A percentile compares a stretch with the other conserved stretches of the same genome.
Conservation (phyloP, 2,113 vertebrate species). For the Amazona vittata region DNA sequence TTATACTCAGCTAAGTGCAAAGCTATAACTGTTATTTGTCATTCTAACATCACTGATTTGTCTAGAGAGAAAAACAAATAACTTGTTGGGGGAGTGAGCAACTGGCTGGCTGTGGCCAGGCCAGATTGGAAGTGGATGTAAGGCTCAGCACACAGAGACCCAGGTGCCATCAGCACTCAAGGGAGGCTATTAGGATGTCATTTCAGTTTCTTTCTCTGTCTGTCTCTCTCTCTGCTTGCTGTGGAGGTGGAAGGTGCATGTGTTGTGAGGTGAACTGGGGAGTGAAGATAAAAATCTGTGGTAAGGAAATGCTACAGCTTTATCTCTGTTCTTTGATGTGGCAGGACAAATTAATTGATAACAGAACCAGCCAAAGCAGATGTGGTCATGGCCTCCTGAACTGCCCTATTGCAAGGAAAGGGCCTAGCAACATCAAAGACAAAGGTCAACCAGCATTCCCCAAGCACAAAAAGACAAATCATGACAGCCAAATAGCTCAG, state of each 20-base stretch:
- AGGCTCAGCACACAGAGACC: constrained; percentile 55
- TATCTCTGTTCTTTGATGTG: constrained; percentile 68
- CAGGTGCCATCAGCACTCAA: constrained; percentile 55
- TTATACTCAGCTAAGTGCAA: constrained; percentile 69
- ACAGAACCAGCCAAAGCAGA: constrained; percentile 64
- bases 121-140: constrained; percentile 67
- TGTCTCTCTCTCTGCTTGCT: constrained; percentile 13
- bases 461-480: constrained; percentile 57
- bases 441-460: constrained; percentile 64
- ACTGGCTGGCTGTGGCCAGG: constrained; percentile 39
- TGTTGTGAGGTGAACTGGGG: constrained; percentile 61
- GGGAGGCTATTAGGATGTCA: constrained; percentile 60
- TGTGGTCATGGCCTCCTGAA: constrained; percentile 68
- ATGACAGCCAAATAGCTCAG: constrained; percentile 57
- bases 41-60: constrained; percentile 66
- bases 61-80: constrained; percentile 67
- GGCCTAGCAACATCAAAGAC: constrained; percentile 63
- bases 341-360: constrained; percentile 72
- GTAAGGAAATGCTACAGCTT: constrained; percentile 66
- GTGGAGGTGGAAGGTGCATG: constrained; percentile 60
- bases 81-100: constrained; percentile 66
- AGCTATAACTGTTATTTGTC: constrained; percentile 70
- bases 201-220: constrained; percentile 50
- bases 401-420: constrained; percentile 56
- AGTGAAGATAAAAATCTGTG: constrained; percentile 70